Evolutionary conservation across 2,113 vertebrate genomes (phyloP).

Genomic region (Crotophaga sulcirostris): DNA sequence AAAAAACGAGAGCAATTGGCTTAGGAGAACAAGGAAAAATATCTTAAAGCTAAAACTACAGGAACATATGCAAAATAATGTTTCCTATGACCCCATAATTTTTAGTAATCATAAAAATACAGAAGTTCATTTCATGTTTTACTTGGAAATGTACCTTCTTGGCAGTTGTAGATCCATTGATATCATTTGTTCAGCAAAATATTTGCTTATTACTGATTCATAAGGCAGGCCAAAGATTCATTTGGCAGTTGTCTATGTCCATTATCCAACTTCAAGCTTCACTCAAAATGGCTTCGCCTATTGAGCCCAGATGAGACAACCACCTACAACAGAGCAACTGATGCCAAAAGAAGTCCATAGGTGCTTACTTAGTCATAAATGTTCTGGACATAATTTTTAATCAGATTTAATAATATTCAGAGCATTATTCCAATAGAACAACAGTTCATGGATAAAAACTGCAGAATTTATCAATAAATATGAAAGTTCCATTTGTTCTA

Average conservation of each 20-base stretch:
- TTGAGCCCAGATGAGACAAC: not conserved
- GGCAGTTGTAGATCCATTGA: not conserved
- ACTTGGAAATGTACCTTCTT: constrained; percentile 9
- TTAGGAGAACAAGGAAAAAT: not conserved
- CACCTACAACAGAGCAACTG: not conserved
- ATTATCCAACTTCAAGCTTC: not conserved
- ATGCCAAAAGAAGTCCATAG: not conserved
- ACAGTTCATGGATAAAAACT: not conserved
- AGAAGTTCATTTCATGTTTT: not conserved
- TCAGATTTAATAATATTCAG: not conserved
- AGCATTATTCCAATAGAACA: not conserved
- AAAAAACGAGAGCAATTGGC: not conserved
- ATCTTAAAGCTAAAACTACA: not conserved
- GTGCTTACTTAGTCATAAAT: not conserved
- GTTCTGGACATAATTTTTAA: not conserved
- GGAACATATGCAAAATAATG: not conserved
- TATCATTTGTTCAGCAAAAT: not conserved
- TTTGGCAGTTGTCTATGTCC: not conserved
- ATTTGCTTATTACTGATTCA: constrained; percentile 5
- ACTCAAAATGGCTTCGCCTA: not conserved
- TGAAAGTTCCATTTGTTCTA: not conserved
- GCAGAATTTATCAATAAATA: not conserved
- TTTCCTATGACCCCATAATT: not conserved
- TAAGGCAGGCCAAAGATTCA: constrained; percentile 12
- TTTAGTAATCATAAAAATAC: not conserved